phyloP scores from a whole-genome alignment of 2,888 invertebrate species.

The Blomia tropicalis region DNA sequence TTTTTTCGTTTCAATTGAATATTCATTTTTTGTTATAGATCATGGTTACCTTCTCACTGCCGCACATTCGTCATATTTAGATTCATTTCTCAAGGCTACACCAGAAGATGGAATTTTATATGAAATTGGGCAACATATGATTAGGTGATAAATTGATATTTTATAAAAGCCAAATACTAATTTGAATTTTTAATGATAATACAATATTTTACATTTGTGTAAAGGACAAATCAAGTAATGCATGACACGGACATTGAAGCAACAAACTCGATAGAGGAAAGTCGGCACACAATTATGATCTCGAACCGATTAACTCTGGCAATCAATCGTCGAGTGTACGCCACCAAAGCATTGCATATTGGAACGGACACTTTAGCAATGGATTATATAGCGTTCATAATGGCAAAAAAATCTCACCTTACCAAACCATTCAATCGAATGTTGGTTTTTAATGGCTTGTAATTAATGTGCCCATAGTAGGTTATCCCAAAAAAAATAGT shows the following conservation, averaged over 20 bases:
- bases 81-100: background rate
- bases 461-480: too few species aligned
- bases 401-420: background rate
- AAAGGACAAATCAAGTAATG: background rate
- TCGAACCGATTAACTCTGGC: background rate
- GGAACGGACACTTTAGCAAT: background rate
- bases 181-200: background rate
- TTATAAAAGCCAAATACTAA: background rate
- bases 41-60: background rate
- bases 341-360: background rate
- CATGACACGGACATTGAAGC: background rate
- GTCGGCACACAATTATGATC: background rate
- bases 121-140: conserved; percentile 3
- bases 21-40: too few species aligned
- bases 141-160: background rate
- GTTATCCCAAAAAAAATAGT: too few species aligned
- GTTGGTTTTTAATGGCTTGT: too few species aligned
- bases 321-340: background rate
- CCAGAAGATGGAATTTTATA: background rate
- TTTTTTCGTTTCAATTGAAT: too few species aligned
- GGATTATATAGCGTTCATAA: background rate
- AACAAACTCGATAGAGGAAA: background rate
- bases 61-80: background rate
- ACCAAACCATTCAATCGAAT: background rate
- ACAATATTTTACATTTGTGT: too few species aligned